Base-by-base conservation (phyloP, 2,888 invertebrate genomes). In the Coenonympha arcania region DNA sequence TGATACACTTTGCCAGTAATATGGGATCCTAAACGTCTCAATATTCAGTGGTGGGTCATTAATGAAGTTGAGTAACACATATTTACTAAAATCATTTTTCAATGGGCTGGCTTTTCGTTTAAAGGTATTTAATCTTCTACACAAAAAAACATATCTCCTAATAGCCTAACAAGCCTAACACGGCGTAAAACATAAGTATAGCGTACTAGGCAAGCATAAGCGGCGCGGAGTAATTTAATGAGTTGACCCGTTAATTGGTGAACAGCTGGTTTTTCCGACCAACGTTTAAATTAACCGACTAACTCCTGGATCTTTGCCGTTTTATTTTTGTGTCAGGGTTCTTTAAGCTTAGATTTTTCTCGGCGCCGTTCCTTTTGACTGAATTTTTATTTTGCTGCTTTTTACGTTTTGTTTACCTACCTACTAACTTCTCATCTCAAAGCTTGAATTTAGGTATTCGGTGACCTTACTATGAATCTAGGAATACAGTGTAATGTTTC, bases 171-270 rank as follows among this genome's bases (percentile, higher is more conserved):
- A 50, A 55, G 45, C 44, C 31, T 24, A 50, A 34, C 48, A 48
- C 34, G 43, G 47, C 48, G 37, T n/a, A 50, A 57, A 50, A 54
- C 43, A 54, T 50, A 48, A 60, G 63, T 66, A 64, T 39, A 41
- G 16, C 33, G 34, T 44, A 15, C 61, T 57, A 62, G 63, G 62
- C 57, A 48, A 47, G 52, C 62, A 64, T 62, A 65, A 60, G 50
- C 61, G 62, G 63, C 58, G 59, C 62, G 64, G 61, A 71, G 66
- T 72, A 66, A 70, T 76, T 71, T 74, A 76, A 76, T 74, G 74
- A 75, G 72, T 69, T 68, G 70, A 70, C 70, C 68, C 69, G 73
- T 69, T 74, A 76, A 74, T 75, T 75, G 71, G 68, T 55, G 61
- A 69, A 69, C 73, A 74, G 72, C 71, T 69, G 71, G 50, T 62